Evolutionary conservation across 2,888 invertebrate species (phyloP), one percentile per base, ranked within the genome.

Genomic region (Dryadula phaetusa): DNA sequence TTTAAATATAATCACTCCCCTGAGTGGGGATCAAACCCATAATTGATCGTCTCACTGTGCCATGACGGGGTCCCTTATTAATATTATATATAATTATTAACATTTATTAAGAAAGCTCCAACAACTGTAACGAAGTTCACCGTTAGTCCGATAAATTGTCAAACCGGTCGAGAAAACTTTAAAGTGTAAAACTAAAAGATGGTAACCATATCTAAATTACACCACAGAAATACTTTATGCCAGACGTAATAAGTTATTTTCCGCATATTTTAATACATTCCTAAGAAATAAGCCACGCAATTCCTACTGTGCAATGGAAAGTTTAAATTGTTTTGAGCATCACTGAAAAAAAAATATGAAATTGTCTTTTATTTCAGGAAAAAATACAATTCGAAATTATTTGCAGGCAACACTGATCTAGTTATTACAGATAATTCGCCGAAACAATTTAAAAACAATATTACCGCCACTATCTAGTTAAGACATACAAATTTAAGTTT

Each of bases 361-460:
- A 28, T 32, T 14, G 5, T 46, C 8, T 18, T 60, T 52, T 42
- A 6, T 58, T 40, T 22, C 34, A 49, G 32, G 0, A n/a, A 42
- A n/a, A 28, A 32, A 28, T 49, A 14, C 5, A 20, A 54, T 54
- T 34, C 22, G 42, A 40, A 65, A 49, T 52, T 58, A 32, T 12
- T 44, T 32, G 44, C 18, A 18, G 7, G 32, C 42, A 32, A 44
- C 28, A 8, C 60, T 18, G 28, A 6, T 44, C 32, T 40, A 42
- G 18, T 2, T 32, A 28, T 32, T 42, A 37, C 34, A 47, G 61
- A 52, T 64, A 42, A 61, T 62, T 61, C 20, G 12, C 61, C 62
- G 68, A 70, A 68, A 68, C 32, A 68, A 60, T 42, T 58, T 32
- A 32, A 56, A 64, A 70, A 56, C 4, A 62, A 54, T 56, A 40